Conservation (phyloP, 2,113 vertebrate species). For the Myanophis thanlyinensis region DNA sequence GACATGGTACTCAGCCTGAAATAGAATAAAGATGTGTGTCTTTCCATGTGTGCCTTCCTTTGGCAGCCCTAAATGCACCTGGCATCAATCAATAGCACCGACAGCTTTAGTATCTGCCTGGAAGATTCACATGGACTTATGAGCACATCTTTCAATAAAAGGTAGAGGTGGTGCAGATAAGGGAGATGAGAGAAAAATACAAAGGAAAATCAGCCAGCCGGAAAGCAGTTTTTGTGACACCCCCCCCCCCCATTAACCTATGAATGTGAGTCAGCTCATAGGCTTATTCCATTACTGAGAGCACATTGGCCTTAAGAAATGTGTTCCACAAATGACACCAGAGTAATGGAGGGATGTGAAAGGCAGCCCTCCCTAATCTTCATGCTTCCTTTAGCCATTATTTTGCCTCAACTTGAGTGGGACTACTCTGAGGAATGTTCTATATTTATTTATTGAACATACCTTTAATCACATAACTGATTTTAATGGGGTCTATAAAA, state of each 20-base stretch:
- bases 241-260: conserved; percentile 25
- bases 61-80: background rate
- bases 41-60: conserved; percentile 16
- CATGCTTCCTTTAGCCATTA: background rate
- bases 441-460: background rate
- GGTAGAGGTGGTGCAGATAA: background rate
- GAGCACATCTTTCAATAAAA: conserved; percentile 10
- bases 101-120: conserved; percentile 28
- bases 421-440: background rate
- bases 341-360: background rate
- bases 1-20: conserved; percentile 17
- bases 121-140: background rate
- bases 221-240: background rate
- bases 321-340: background rate
- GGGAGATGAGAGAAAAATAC: rapidly evolving
- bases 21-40: conserved; percentile 28
- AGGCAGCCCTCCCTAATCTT: background rate
- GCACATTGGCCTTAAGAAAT: background rate
- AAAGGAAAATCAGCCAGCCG: background rate
- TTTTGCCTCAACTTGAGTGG: background rate
- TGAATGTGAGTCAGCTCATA: conserved; percentile 3
- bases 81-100: conserved; percentile 25
- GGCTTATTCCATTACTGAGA: background rate
- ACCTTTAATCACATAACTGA: background rate
- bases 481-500: background rate